phyloP scores from a whole-genome alignment of 2,113 vertebrate genomes.

The Boleophthalmus pectinirostris region DNA sequence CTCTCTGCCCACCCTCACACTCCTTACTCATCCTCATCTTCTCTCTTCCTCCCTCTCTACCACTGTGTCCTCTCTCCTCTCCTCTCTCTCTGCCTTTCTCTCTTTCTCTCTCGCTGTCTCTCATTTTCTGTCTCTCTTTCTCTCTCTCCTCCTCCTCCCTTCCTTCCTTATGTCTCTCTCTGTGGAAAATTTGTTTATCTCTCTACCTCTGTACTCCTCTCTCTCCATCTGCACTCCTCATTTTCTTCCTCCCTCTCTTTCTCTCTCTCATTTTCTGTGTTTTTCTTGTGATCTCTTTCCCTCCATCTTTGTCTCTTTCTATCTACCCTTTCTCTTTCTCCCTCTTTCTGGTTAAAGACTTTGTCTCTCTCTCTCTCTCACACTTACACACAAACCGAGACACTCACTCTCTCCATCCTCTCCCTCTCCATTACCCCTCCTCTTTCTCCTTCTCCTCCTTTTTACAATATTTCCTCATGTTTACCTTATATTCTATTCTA shows the following conservation, averaged over 20 bases:
- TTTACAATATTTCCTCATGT: constrained; percentile 39
- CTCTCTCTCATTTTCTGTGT: constrained; percentile 8
- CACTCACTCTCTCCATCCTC: constrained; percentile 10
- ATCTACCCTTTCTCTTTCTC: no score
- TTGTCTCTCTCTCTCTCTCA: constrained; percentile 22
- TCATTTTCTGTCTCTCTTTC: no score
- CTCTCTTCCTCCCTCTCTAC: no score
- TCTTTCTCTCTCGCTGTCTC: no score
- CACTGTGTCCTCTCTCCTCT: no score
- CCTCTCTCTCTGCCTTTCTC: no score
- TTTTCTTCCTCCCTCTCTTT: constrained; percentile 21
- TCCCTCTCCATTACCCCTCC: not conserved
- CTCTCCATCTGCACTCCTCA: not conserved
- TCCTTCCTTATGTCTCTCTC: no score
- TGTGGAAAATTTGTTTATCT: no score
- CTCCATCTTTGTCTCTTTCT: constrained; percentile 16
- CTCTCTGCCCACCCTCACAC: no score
- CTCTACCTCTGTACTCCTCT: not conserved
- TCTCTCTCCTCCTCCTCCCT: no score
- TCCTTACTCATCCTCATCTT: no score
- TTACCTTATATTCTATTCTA: constrained; percentile 42
- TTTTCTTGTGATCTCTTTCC: constrained; percentile 10
- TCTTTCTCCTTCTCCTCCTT: not conserved
- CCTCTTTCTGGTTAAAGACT: no score
- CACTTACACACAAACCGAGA: not conserved